Conservation (phyloP, 2,797 vertebrate genomes). For the Oryzias sinensis region DNA sequence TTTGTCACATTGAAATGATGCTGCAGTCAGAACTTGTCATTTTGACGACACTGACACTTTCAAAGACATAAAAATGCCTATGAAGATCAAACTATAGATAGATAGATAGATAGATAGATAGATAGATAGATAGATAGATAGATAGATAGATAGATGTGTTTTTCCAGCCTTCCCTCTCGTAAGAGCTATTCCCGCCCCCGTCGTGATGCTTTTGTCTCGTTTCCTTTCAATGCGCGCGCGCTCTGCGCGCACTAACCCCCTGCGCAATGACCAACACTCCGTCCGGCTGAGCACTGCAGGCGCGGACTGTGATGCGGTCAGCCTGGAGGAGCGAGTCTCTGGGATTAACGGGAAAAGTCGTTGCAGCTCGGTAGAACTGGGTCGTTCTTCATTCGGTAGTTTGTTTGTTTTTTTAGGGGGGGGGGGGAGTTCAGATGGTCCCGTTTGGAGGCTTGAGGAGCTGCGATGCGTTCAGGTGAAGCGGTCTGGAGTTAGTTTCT, state of each 20-base stretch:
- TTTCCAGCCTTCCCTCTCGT: too few species aligned
- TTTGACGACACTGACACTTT: too few species aligned
- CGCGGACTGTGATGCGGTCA: neutral
- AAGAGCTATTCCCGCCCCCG: neutral
- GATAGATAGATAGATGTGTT: neutral
- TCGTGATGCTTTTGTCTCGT: constrained; percentile 70
- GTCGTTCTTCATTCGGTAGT: neutral
- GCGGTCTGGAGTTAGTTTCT: constrained; percentile 19
- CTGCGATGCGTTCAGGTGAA: neutral
- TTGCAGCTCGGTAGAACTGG: neutral
- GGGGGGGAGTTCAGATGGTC: neutral
- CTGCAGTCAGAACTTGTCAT: too few species aligned
- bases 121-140: constrained; percentile 6
- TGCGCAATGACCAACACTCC: neutral
- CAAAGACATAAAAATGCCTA: too few species aligned
- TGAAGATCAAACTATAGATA: too few species aligned
- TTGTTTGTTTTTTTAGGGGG: too few species aligned
- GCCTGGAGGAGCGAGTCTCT: constrained; percentile 7
- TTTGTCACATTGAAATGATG: too few species aligned
- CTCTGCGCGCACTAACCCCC: constrained; percentile 11
- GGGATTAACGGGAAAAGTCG: constrained; percentile 3
- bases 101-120: constrained; percentile 3
- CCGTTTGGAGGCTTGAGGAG: neutral
- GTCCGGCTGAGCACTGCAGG: constrained; percentile 8
- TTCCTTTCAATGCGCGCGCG: constrained; percentile 60